Conservation (phyloP, 1,140 invertebrate genomes). For the Chrysomallon squamiferum region DNA sequence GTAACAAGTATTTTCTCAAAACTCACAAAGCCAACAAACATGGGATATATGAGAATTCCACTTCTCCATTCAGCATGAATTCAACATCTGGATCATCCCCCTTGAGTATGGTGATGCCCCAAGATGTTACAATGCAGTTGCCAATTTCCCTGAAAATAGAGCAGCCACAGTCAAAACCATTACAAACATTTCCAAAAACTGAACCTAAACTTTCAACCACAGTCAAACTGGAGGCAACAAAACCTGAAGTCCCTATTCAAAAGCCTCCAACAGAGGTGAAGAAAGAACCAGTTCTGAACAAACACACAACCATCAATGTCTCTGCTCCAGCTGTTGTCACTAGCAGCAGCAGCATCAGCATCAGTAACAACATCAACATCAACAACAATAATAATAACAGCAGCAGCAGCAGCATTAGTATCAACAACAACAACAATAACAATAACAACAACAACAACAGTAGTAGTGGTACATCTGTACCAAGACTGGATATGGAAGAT, state of each 20-base stretch:
- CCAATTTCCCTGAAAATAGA: slow-evolving; percentile 12
- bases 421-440: slow-evolving; percentile 17
- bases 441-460: slow-evolving; percentile 19
- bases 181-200: slow-evolving; percentile 22
- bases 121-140: slow-evolving; percentile 22
- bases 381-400: slow-evolving; percentile 15
- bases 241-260: neutral
- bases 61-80: slow-evolving; percentile 43
- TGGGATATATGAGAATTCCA: slow-evolving; percentile 74
- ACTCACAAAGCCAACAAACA: slow-evolving; percentile 99
- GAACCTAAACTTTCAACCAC: slow-evolving; percentile 25
- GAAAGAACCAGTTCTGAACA: neutral
- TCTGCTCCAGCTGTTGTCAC: no score
- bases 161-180: slow-evolving; percentile 24
- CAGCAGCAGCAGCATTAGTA: slow-evolving; percentile 2
- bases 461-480: slow-evolving; percentile 16
- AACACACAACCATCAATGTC: neutral
- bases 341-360: slow-evolving; percentile 4
- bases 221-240: slow-evolving; percentile 22
- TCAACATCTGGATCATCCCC: slow-evolving; percentile 2
- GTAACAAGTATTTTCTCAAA: slow-evolving; percentile 72
- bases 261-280: neutral
- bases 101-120: slow-evolving; percentile 24
- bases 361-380: slow-evolving; percentile 10
- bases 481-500: slow-evolving; percentile 47